These are phyloP conservation scores for Trissonchulus sp. DNA, from an alignment of 2,888 invertebrate species.

Conservation along the genomic window DNA sequence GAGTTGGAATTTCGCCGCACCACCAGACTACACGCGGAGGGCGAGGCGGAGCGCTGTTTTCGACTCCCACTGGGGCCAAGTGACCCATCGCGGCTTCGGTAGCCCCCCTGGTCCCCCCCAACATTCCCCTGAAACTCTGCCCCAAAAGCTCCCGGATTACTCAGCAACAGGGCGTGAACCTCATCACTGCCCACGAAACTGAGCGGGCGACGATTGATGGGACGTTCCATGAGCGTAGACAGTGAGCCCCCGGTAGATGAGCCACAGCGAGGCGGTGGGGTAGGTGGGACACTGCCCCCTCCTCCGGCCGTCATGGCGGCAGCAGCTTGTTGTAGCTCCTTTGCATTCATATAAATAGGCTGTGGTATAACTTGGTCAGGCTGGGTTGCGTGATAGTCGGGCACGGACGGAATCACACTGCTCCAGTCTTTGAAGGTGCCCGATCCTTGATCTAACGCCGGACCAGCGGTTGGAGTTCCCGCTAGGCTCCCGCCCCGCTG, in stretches of 20 bases:
- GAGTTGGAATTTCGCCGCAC: neutral
- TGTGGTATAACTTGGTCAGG: constrained; percentile 31
- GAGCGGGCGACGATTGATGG: neutral
- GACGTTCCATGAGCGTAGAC: neutral
- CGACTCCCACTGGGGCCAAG: too few relatives aligned
- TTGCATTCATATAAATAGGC: constrained; percentile 27
- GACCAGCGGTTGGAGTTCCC: neutral
- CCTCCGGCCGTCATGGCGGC: neutral
- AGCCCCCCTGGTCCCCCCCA: neutral
- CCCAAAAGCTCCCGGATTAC: neutral
- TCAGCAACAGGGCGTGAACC: neutral
- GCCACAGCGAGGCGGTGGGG: neutral
- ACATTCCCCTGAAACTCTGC: neutral
- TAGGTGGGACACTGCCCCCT: neutral
- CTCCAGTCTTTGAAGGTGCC: neutral
- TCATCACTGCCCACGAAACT: constrained; percentile 28
- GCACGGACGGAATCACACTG: neutral
- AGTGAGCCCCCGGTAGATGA: neutral
- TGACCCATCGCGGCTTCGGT: neutral
- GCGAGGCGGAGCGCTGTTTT: neutral
- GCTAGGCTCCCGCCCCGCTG: neutral
- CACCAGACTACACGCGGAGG: neutral
- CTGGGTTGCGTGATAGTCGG: neutral
- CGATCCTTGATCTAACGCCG: neutral
- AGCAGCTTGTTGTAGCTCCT: constrained; percentile 20